Conservation (phyloP, 2,113 vertebrate species). For the Sapayoa aenigma region DNA sequence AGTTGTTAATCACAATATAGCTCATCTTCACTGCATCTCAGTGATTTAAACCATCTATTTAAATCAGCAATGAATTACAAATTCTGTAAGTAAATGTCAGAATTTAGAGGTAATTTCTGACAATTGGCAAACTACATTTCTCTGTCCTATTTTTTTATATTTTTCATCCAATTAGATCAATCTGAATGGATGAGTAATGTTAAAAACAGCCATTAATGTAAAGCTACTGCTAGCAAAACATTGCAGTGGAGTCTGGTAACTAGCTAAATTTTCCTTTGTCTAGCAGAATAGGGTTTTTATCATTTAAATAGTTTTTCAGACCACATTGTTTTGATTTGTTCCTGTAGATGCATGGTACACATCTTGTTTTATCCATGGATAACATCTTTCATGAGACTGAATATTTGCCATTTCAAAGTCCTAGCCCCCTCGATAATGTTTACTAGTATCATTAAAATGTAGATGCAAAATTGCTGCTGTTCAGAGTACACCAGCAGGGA, state of each 20-base stretch:
- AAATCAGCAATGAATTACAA: not conserved
- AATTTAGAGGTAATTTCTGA: not conserved
- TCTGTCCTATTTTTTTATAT: not conserved
- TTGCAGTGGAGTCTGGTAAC: not conserved
- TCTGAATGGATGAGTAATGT: not conserved
- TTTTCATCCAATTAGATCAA: not conserved
- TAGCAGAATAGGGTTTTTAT: not conserved
- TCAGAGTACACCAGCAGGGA: not conserved
- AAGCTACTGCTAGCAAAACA: not conserved
- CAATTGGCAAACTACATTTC: not conserved
- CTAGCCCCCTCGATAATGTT: not conserved
- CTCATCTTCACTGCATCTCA: not conserved
- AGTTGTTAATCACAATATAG: not conserved
- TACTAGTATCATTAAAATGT: not conserved
- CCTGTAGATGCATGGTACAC: not conserved
- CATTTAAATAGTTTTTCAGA: not conserved
- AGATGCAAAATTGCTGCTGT: not conserved
- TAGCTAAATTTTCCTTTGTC: not conserved
- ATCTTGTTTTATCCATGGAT: not conserved
- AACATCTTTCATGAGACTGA: not conserved
- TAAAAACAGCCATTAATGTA: not conserved
- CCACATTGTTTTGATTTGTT: not conserved
- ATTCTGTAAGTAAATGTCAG: not conserved
- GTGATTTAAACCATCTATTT: not conserved
- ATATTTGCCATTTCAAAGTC: not conserved